Percentiles rank a stretch among this genome's conserved stretches.
phyloP scores from a whole-genome alignment of 1,140 invertebrate genomes.

The Zaprionus kolodkinae region DNA sequence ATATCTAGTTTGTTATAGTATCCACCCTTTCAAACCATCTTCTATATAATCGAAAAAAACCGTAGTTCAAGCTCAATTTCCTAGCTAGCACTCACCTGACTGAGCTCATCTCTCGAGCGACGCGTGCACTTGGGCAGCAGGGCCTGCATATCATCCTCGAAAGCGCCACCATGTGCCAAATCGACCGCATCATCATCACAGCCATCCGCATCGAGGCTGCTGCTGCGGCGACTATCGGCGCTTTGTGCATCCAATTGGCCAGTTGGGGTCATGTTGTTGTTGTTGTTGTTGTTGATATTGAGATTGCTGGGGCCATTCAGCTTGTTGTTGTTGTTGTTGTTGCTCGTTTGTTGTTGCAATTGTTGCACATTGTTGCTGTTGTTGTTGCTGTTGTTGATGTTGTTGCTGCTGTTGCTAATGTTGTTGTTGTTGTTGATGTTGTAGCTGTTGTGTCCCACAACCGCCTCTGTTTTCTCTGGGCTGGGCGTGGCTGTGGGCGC shows the following conservation, averaged over 20 bases:
- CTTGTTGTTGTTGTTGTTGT: slow-evolving; percentile 52
- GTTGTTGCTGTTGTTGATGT: slow-evolving; percentile 36
- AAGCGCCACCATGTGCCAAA: slow-evolving; percentile 55
- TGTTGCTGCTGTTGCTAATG: slow-evolving; percentile 46
- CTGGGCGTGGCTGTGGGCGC: slow-evolving; percentile 32
- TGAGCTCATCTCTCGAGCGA: slow-evolving; percentile 81
- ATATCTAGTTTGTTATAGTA: no score
- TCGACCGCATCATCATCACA: slow-evolving; percentile 64
- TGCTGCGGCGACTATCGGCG: slow-evolving; percentile 53
- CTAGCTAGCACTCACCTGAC: slow-evolving; percentile 66
- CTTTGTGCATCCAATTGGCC: slow-evolving; percentile 33
- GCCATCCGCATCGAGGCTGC: slow-evolving; percentile 62
- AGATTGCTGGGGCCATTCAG: slow-evolving; percentile 43
- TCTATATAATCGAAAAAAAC: neutral
- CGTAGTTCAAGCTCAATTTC: neutral
- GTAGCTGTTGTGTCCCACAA: slow-evolving; percentile 26
- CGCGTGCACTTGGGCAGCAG: slow-evolving; percentile 77
- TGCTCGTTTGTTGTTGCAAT: slow-evolving; percentile 45
- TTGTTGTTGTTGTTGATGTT: slow-evolving; percentile 32
- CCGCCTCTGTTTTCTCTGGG: slow-evolving; percentile 34
- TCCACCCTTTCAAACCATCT: no score
- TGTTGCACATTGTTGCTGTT: slow-evolving; percentile 42
- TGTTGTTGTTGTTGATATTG: slow-evolving; percentile 33
- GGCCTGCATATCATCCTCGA: slow-evolving; percentile 82
- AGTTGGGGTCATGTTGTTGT: slow-evolving; percentile 35